phyloP scores from a whole-genome alignment of 2,113 vertebrate species.

The Ptilonorhynchus violaceus region DNA sequence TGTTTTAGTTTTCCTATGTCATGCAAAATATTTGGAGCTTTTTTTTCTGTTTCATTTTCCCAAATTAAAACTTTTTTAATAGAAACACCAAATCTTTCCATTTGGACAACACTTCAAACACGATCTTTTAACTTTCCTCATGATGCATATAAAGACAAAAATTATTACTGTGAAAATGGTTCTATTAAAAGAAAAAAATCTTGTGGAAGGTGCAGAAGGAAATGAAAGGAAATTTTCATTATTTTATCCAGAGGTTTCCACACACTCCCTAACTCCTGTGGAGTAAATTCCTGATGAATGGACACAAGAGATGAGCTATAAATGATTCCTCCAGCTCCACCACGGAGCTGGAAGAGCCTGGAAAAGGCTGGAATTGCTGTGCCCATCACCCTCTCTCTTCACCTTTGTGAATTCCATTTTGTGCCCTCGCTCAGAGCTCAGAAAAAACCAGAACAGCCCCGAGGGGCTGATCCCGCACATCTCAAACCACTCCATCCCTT shows the following conservation, averaged over 20 bases:
- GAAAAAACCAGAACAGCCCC: background rate
- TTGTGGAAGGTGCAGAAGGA: background rate
- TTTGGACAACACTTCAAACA: rapidly evolving
- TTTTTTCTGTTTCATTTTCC: background rate
- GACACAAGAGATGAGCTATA: background rate
- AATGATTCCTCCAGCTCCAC: background rate
- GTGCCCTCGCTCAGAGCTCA: background rate
- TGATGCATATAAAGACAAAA: background rate
- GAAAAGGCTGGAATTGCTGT: background rate
- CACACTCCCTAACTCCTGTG: rapidly evolving
- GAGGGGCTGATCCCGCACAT: background rate
- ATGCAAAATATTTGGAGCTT: background rate
- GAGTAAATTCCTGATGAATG: background rate
- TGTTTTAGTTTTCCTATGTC: background rate
- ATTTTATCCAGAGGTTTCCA: background rate
- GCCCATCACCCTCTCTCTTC: rapidly evolving
- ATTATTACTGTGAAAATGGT: background rate
- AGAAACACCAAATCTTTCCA: background rate
- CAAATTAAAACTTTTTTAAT: background rate
- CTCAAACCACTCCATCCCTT: background rate
- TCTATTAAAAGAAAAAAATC: background rate
- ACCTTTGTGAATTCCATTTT: background rate
- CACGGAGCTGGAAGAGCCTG: background rate
- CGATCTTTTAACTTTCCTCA: background rate
- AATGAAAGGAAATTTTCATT: background rate